Conservation (phyloP, 2,113 vertebrate species). For the Mobula hypostoma region DNA sequence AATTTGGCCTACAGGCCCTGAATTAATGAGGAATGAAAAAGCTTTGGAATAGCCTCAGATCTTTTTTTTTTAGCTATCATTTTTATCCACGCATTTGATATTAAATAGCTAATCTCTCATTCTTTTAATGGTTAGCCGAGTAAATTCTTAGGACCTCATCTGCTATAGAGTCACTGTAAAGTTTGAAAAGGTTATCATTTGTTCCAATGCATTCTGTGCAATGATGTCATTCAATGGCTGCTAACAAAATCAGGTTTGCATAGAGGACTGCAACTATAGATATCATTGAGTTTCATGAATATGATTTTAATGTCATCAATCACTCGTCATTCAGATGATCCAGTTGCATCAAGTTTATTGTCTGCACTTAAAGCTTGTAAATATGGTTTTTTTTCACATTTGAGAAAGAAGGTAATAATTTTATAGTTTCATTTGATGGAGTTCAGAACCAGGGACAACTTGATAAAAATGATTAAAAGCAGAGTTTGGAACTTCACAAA, state of each 20-base stretch:
- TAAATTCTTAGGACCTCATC: neutral
- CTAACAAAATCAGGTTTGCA: neutral
- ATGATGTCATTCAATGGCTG: neutral
- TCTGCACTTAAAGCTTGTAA: neutral
- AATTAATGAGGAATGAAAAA: slow-evolving; percentile 31
- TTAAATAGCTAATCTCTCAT: slow-evolving; percentile 21
- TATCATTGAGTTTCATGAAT: neutral
- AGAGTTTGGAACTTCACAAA: neutral
- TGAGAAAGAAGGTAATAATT: neutral
- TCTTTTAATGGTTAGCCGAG: slow-evolving; percentile 1
- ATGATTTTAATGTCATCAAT: slow-evolving; percentile 20
- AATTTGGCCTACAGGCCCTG: neutral
- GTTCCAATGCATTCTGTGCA: neutral
- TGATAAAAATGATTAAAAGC: neutral
- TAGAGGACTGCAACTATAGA: neutral
- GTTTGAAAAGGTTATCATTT: slow-evolving; percentile 6
- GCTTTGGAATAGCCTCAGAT: neutral
- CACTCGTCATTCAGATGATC: slow-evolving; percentile 7
- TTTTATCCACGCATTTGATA: slow-evolving; percentile 1
- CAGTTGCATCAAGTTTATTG: neutral
- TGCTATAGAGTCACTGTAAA: neutral
- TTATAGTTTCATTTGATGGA: neutral
- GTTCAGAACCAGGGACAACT: neutral
- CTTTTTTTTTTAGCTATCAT: neutral
- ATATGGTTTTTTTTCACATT: neutral